phyloP scores from a whole-genome alignment of 30 jellyfish, hydroid and myxozoan genomes.

The Clytia hemisphaerica region DNA sequence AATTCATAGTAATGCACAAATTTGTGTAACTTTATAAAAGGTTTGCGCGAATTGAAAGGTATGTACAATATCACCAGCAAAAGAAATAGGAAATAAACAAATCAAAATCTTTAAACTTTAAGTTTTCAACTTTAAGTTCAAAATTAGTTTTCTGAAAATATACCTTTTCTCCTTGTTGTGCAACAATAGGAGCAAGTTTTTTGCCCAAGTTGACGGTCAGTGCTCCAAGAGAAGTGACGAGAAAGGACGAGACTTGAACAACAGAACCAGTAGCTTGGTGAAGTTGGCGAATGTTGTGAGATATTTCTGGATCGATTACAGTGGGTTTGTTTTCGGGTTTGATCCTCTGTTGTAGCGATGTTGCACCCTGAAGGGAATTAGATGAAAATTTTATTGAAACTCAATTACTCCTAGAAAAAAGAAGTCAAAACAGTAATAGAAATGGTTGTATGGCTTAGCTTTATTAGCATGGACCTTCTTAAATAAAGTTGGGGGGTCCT shows the following conservation, averaged over 20 bases:
- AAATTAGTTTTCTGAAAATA: background rate
- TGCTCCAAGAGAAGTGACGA: conserved; percentile 67
- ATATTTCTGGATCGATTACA: conserved; percentile 48
- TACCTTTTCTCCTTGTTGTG: conserved; percentile 86
- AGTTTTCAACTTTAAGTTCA: too few relatives aligned
- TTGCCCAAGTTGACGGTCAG: conserved; percentile 64
- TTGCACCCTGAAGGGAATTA: conserved; percentile 70
- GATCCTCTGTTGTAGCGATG: conserved; percentile 42
- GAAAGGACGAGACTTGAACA: conserved; percentile 67
- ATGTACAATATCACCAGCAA: background rate
- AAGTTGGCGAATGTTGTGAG: conserved; percentile 73
- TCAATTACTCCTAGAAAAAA: background rate
- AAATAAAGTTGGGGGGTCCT: too few relatives aligned
- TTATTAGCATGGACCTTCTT: background rate
- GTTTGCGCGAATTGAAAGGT: background rate
- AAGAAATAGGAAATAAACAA: too few relatives aligned
- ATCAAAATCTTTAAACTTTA: too few relatives aligned
- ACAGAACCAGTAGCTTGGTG: conserved; percentile 95
- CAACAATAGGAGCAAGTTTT: conserved; percentile 71
- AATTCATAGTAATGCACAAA: too few relatives aligned
- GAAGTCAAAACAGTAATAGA: too few relatives aligned
- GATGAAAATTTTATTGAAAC: background rate
- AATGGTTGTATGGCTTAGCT: background rate
- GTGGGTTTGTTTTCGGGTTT: conserved; percentile 67
- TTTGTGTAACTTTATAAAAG: background rate